Conservation (phyloP, 2,888 invertebrate species). For the Rhagonycha fulva region DNA sequence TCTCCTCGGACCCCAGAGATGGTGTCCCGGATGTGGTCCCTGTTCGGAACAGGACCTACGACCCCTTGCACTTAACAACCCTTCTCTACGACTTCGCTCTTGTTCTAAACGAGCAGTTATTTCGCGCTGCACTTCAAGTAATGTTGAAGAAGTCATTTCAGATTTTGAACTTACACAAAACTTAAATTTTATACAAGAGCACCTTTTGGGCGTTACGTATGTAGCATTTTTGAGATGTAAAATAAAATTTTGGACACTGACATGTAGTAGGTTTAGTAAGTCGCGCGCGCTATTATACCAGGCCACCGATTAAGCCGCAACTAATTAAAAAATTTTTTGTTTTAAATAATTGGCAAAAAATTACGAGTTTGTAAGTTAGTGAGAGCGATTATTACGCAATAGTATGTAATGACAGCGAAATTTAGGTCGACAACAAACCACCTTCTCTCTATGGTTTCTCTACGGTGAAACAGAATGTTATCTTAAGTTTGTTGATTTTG, state of each 20-base stretch:
- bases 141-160: constrained; percentile 40
- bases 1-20: constrained; percentile 69
- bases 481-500: constrained; percentile 9
- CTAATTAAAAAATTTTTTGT: not conserved
- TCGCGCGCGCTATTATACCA: not conserved
- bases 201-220: not conserved
- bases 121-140: constrained; percentile 52
- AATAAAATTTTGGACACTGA: not conserved
- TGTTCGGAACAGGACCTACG: constrained; percentile 71
- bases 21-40: constrained; percentile 69
- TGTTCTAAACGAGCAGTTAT: constrained; percentile 48
- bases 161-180: not conserved
- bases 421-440: constrained; percentile 18
- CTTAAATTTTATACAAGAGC: not conserved
- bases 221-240: not conserved
- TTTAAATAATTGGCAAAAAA: not conserved
- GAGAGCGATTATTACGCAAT: constrained; percentile 10
- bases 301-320: not conserved
- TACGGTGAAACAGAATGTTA: constrained; percentile 5
- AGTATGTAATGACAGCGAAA: constrained; percentile 9
- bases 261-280: not conserved
- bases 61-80: constrained; percentile 59
- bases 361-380: constrained; percentile 5
- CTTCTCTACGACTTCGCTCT: constrained; percentile 54
- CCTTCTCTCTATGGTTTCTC: constrained; percentile 10